phyloP scores from a whole-genome alignment of 2,113 vertebrate species.

The Gallinago undulata region DNA sequence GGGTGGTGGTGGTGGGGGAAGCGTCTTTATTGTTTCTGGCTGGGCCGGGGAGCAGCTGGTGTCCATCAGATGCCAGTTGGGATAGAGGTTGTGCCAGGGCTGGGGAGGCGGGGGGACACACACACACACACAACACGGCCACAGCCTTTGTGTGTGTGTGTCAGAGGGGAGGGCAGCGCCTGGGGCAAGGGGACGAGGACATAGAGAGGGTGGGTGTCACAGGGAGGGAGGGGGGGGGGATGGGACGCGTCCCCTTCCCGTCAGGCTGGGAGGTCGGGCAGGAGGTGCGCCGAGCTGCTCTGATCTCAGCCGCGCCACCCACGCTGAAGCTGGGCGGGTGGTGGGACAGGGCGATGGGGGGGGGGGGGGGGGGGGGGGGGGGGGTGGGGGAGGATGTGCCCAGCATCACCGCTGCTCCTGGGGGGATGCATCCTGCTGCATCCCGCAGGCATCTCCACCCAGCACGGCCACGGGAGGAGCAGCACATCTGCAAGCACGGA shows the following conservation, averaged over 20 bases:
- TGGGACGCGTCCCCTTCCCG: constrained; percentile 6
- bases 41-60: constrained; percentile 52
- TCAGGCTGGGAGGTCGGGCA: constrained; percentile 62
- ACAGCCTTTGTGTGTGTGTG: constrained; percentile 5
- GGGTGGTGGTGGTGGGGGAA: constrained; percentile 3
- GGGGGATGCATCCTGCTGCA: neutral
- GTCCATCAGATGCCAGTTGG: constrained; percentile 66
- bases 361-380: neutral
- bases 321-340: neutral
- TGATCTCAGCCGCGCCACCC: constrained; percentile 60
- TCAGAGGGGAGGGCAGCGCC: neutral
- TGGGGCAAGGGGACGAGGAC: neutral
- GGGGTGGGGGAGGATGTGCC: neutral
- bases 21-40: constrained; percentile 55
- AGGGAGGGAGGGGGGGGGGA: neutral
- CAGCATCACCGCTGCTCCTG: neutral
- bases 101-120: neutral
- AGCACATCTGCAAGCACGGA: constrained; percentile 27
- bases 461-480: neutral
- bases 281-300: constrained; percentile 43
- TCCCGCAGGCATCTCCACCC: neutral
- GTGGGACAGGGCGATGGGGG: neutral
- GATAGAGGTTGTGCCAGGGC: constrained; percentile 53
- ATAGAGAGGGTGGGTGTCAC: neutral
- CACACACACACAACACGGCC: neutral